Percentiles rank a stretch among this genome's conserved stretches.
Conservation (phyloP, 2,888 invertebrate species). For the Hyposoter didymator region DNA sequence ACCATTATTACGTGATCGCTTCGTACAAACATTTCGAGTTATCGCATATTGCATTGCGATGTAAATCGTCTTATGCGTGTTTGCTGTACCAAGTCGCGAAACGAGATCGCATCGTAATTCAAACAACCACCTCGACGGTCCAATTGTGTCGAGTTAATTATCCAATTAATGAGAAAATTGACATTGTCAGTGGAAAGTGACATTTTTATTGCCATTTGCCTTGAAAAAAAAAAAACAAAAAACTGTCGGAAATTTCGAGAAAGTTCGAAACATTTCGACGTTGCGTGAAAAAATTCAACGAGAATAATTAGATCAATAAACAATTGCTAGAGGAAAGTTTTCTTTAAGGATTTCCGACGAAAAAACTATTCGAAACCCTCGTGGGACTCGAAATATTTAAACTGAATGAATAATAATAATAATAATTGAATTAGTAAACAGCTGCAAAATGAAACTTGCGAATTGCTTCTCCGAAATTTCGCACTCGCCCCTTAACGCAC, state of each 20-base stretch:
- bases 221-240: not conserved
- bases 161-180: not conserved
- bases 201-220: not conserved
- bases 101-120: conserved; percentile 12
- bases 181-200: not conserved
- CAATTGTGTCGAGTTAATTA: conserved; percentile 6
- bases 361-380: not conserved
- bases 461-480: conserved; percentile 16
- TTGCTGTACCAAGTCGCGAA: conserved; percentile 9
- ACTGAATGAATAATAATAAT: not conserved
- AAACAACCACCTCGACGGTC: not conserved
- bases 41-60: conserved; percentile 30
- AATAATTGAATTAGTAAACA: not conserved
- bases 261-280: not conserved
- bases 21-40: conserved; percentile 32
- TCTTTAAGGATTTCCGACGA: not conserved
- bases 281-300: not conserved
- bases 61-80: not conserved
- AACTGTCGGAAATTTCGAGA: no score
- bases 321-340: not conserved
- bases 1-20: conserved; percentile 55
- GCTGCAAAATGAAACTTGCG: not conserved
- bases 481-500: not conserved
- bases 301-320: not conserved
- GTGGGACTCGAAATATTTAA: not conserved